Base-by-base conservation (phyloP, 2,113 vertebrate species). In the Phocoena phocoena region DNA sequence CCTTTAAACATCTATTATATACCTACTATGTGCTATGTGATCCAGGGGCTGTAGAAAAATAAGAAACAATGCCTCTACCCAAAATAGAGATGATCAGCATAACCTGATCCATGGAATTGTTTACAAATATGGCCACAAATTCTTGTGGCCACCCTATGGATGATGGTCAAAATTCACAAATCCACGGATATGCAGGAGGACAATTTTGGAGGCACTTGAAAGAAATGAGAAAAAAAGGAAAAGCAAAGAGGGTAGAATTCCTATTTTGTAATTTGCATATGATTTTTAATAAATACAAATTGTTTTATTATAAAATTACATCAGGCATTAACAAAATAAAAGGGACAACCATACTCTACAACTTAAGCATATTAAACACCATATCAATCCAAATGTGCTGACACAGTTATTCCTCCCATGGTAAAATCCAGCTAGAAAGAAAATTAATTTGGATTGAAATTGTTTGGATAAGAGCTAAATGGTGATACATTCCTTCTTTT, bases 211-310 rank as follows among this genome's bases (percentile, higher is more conserved):
- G 8, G 14, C 28, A 90, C 44, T 93, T 65, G 31, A 77, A 94
- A 84, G 13, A 94, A 71, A 95, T 70, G 44, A 41, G 55, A 53
- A 25, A 62, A 47, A 55, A 50, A 15, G 7, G 47, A 68, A 68
- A 20, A 88, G 12, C 38, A 90, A 68, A 67, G 28, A 79, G 41
- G 14, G 47, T 67, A 85, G 31, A 63, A 63, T 76, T 94, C 25
- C 10, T 88, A 41, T 77, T 68, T 90, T 47, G 77, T 23, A 86
- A 65, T 82, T 89, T 77, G 18, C 21, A 50, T 47, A 41, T 91
- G 83, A 11, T 87, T 93, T 88, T 92, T 38, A 84, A 80, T 80
- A 73, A 92, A 87, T 70, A 87, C 85, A 93, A 70, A 47, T 65
- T 23, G 15, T 76, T 63, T 62, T 93, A 60, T 67, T 90, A 70